Evolutionary conservation across 2,113 vertebrate species (phyloP), one percentile per base, ranked within the genome.

Genomic region (Osmerus eperlanus): DNA sequence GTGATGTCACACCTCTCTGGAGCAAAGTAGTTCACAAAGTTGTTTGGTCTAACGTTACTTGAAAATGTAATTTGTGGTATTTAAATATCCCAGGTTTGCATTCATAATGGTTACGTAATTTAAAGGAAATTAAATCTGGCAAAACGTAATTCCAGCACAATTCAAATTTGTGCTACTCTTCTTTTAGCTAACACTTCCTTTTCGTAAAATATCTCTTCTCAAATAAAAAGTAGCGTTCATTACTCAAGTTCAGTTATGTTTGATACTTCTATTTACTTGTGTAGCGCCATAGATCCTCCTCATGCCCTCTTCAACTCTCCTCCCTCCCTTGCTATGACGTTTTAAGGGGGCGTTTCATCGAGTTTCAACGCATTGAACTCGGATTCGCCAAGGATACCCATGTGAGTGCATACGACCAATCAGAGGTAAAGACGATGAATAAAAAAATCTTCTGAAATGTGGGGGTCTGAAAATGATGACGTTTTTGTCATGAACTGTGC

Each of bases 391-490:
- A 32, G 0, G 1, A 0, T 0, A 0, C 0, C 28, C 90, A 85
- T 66, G 80, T 91, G 91, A 85, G 54, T 0, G 0, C 0, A 0
- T 0, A 0, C 0, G 36, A 9, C 91, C 87, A 90, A 90, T 85
- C 67, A 53, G 8, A 4, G 63, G 14, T 0, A 9, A 84, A 19
- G 53, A 69, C 76, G 76, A 68, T 23, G 85, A 78, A 67, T 8
- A 32, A 54, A 74, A 65, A 56, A n/a, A 66, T n/a, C 12, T 25
- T 19, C 16, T 65, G 51, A 58, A 71, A 25, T 13, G 47, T 18
- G 78, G 63, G 56, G 72, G 68, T 47, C 77, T 52, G 71, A 53
- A 72, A 75, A 29, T 76, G 76, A 74, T 88, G 90, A 91, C 89
- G 91, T 81, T 69, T 28, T 63, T 59, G 52, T 65, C 51, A 60